Conservation (phyloP, 2,797 vertebrate genomes). For the Staurois parvus region DNA sequence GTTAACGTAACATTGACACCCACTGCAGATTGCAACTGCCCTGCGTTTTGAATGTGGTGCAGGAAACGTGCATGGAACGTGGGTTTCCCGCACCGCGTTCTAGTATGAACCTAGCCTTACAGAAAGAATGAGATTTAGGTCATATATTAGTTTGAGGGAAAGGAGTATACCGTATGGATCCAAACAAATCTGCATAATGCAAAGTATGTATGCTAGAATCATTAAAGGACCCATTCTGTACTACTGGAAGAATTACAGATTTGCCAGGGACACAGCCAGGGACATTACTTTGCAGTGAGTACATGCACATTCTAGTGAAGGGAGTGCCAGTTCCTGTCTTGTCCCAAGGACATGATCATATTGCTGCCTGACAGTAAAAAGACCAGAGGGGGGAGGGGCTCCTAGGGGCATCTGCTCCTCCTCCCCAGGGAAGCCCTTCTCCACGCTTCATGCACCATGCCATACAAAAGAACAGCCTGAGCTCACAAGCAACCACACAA, state of each 20-base stretch:
- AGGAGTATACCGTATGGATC: no score
- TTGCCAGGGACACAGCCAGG: neutral
- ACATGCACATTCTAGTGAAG: neutral
- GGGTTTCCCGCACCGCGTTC: no score
- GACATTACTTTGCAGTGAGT: neutral
- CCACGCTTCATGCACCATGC: neutral
- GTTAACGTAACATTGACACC: no score
- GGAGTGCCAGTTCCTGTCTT: neutral
- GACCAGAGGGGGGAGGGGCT: neutral
- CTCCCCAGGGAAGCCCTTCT: neutral
- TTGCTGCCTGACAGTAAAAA: neutral
- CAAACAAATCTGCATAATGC: no score
- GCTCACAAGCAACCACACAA: constrained; percentile 23
- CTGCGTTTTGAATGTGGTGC: no score
- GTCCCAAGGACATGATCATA: neutral
- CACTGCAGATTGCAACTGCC: no score
- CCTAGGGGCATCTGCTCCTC: neutral
- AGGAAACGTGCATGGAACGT: no score
- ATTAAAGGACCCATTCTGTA: neutral
- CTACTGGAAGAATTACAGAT: neutral
- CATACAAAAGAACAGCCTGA: neutral
- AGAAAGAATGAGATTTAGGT: no score
- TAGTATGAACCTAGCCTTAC: no score
- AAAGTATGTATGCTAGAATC: no score
- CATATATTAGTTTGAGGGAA: no score